Base-by-base conservation (phyloP, 2,888 invertebrate genomes). In the Drosophila algonquin region DNA sequence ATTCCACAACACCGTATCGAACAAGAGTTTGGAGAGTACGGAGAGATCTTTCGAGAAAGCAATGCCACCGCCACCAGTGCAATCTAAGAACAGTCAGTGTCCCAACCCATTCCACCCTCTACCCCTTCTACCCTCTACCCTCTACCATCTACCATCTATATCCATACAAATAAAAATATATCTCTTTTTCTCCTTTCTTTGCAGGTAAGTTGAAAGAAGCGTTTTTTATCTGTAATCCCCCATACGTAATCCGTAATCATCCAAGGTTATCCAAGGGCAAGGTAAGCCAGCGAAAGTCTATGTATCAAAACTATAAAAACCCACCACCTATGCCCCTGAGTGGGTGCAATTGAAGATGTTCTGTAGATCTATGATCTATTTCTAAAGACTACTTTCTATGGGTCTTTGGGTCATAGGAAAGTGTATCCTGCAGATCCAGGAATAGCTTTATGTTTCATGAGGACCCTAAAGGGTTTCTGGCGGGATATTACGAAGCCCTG, bases 141-240 rank as follows among this genome's bases (percentile, higher is more conserved):
- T 24, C 24, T 24, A 24, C 24, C 24, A 21, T 18, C 18, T 24
- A n/a, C 27, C 14, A 45, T 52, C 45, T 14, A 10, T 7, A 5
- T 27, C 32, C 27, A 18, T 44, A 47, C 35, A 8, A 32, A 27
- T 65, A 65, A 72, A 32, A 10, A 1, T 35, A 9, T 30, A 48
- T 55, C 44, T 71, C 27, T 47, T 27, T 54, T 77, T 35, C 14
- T 44, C 27, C 24, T 69, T 48, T 63, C 63, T 68, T 80, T 80
- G 30, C 72, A 87, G 86, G 86, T 87, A 87, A 87, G 86, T 86
- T 76, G 48, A 63, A 55, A 55, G 45, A 52, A 3, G 10, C 35
- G 32, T 21, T 21, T 4, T n/a, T 21, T 47, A 46, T n/a, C 21
- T 45, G 16, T 30, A 8, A 32, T 6, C 18, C 21, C 1, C 21